Percentiles rank a stretch among this genome's conserved stretches.
Evolutionary conservation across 2,113 vertebrate genomes (phyloP).

Genomic region (Labrus mixtus): DNA sequence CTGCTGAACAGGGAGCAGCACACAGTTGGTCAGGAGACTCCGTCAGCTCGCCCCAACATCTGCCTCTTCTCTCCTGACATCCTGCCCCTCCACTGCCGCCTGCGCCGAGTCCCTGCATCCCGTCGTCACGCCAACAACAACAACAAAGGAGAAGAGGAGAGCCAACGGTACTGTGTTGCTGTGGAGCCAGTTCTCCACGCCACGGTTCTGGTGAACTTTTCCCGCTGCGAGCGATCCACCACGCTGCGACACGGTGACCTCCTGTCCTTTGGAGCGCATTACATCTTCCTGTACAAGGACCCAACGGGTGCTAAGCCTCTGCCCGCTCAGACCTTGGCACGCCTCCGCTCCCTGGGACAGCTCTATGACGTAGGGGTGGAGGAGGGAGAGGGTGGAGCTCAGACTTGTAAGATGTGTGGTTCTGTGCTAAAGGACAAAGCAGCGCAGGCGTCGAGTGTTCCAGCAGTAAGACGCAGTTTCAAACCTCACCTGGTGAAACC

Average conservation of each 20-base stretch:
- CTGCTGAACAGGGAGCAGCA: constrained; percentile 93
- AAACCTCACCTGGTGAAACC: constrained; percentile 65
- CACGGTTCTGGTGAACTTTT: constrained; percentile 88
- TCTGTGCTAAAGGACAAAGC: constrained; percentile 76
- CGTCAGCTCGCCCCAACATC: constrained; percentile 93
- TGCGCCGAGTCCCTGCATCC: constrained; percentile 71
- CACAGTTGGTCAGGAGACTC: constrained; percentile 93
- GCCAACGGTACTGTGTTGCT: constrained; percentile 66
- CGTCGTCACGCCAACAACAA: constrained; percentile 58
- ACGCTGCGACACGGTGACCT: constrained; percentile 92
- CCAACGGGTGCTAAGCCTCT: constrained; percentile 88
- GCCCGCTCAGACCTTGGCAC: constrained; percentile 87
- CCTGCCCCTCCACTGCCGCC: constrained; percentile 92
- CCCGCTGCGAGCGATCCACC: constrained; percentile 85
- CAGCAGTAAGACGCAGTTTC: constrained; percentile 55
- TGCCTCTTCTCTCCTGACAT: constrained; percentile 94
- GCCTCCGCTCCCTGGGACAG: constrained; percentile 84
- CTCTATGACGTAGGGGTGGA: constrained; percentile 59
- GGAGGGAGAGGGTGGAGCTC: constrained; percentile 64
- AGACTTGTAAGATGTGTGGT: constrained; percentile 87
- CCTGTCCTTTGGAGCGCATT: constrained; percentile 93
- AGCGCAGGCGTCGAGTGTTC: constrained; percentile 20
- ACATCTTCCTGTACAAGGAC: constrained; percentile 96
- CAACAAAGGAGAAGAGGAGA: constrained; percentile 68
- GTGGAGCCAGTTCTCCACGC: constrained; percentile 89